Conservation (phyloP, 1,140 invertebrate genomes). For the Drosophila pallidifrons region DNA sequence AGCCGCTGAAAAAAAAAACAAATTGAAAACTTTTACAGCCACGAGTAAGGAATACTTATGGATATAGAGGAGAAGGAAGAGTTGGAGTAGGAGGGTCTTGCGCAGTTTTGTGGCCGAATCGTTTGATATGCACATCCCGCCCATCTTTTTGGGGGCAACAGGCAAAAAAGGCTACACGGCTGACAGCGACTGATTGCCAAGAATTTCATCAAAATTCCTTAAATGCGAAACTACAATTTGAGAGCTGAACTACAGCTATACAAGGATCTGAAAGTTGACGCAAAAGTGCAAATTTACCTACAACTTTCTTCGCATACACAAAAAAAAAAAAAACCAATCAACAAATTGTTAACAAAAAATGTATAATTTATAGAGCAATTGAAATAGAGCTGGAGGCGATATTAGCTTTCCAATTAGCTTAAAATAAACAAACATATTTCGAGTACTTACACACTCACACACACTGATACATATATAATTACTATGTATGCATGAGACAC, state of each 20-base stretch:
- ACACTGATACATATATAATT: not conserved
- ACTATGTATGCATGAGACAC: not conserved
- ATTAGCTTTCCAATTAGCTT: constrained; percentile 51
- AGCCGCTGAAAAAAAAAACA: constrained; percentile 7
- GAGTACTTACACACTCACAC: not conserved
- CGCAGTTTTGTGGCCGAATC: constrained; percentile 27
- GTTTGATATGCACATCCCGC: constrained; percentile 30
- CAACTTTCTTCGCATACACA: not conserved
- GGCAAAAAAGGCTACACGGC: not conserved
- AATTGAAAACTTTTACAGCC: not conserved
- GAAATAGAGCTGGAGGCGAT: constrained; percentile 19
- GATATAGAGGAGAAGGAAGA: too few relatives aligned
- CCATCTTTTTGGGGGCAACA: constrained; percentile 3
- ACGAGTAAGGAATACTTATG: not conserved
- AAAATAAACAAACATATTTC: constrained; percentile 38
- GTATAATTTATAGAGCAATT: constrained; percentile 38
- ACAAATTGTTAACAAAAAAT: constrained; percentile 10
- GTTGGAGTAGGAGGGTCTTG: constrained; percentile 11
- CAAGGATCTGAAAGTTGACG: too few relatives aligned
- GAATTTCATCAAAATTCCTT: constrained; percentile 71
- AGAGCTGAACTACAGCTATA: constrained; percentile 8
- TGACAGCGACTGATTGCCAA: constrained; percentile 19
- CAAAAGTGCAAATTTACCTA: too few relatives aligned
- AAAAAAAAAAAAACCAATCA: constrained; percentile 4
- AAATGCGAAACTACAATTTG: constrained; percentile 60